Conservation (phyloP, 2,113 vertebrate species). For the Sturnira hondurensis region DNA sequence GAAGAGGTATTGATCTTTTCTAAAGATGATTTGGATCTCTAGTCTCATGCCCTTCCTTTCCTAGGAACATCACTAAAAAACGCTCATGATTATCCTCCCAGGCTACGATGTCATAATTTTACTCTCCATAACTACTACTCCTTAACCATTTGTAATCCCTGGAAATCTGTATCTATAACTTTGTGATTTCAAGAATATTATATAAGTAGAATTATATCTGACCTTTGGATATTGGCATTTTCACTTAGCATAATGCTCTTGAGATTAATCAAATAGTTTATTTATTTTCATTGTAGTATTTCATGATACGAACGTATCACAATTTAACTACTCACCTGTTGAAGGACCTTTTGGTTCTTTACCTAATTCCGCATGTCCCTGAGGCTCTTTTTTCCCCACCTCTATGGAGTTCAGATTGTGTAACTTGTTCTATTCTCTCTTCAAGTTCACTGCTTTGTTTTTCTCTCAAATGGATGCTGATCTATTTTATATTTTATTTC, state of each 20-base stretch:
- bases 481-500: background rate
- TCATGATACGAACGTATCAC: background rate
- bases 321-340: background rate
- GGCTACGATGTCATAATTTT: background rate
- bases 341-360: background rate
- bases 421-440: background rate
- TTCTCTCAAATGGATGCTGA: background rate
- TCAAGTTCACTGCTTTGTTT: background rate
- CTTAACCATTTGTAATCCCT: background rate
- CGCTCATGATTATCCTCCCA: background rate
- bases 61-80: background rate
- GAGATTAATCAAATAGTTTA: background rate
- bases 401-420: background rate
- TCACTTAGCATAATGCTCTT: background rate
- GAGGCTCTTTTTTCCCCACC: background rate
- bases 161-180: background rate
- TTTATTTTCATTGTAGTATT: background rate
- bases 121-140: background rate
- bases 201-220: background rate
- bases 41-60: background rate
- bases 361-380: background rate
- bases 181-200: background rate
- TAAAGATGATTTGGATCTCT: background rate
- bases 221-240: background rate
- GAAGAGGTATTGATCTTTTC: background rate